Percentiles rank a stretch among this genome's conserved stretches.
These are phyloP conservation scores for Enchytraeus crypticus DNA, from an alignment of 2,888 invertebrate species.

Conservation along the genomic window DNA sequence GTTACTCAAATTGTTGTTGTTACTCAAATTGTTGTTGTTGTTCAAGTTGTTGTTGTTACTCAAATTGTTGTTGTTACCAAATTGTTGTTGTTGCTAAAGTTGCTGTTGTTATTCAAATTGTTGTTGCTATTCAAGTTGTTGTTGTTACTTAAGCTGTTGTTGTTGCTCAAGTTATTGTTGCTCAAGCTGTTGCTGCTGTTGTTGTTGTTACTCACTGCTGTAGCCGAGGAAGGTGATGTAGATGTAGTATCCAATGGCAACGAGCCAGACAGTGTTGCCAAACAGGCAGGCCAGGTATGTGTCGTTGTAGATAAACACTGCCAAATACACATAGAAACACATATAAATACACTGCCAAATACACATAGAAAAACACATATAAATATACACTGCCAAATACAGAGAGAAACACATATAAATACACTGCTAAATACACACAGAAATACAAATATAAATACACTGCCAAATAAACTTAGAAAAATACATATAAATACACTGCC, in stretches of 20 bases:
- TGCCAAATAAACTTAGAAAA: no score
- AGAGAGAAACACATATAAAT: background rate
- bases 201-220: slow-evolving; percentile 53
- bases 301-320: slow-evolving; percentile 68
- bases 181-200: no score
- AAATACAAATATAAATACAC: background rate
- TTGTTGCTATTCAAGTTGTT: no score
- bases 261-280: slow-evolving; percentile 86
- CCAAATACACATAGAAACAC: background rate
- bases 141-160: no score
- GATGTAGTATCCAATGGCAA: slow-evolving; percentile 80
- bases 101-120: no score
- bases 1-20: no score
- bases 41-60: no score
- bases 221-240: slow-evolving; percentile 97
- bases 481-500: no score
- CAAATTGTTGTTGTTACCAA: no score
- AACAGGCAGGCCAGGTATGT: slow-evolving; percentile 71
- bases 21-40: no score
- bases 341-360: background rate
- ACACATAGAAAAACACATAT: background rate
- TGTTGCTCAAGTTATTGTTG: no score
- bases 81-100: no score
- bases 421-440: background rate
- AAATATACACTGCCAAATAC: background rate